phyloP scores from a whole-genome alignment of 2,113 vertebrate genomes.

The Eurystomus gularis region DNA sequence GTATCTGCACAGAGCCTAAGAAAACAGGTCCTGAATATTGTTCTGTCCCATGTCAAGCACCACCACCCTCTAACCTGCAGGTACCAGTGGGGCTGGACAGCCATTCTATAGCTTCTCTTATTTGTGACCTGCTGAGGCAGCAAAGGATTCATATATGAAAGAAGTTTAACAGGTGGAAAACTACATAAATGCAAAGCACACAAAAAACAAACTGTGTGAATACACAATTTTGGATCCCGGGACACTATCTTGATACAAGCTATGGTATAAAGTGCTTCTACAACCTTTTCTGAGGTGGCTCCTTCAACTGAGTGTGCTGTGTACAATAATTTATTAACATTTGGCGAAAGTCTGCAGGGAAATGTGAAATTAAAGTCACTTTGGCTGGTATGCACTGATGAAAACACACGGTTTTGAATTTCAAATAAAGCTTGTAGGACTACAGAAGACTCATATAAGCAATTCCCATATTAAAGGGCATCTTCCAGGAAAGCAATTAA shows the following conservation, averaged over 20 bases:
- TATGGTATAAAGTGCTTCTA: not conserved
- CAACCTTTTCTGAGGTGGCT: not conserved
- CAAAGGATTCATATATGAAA: not conserved
- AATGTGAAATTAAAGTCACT: conserved; percentile 5
- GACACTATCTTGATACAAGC: not conserved
- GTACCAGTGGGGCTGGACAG: not conserved
- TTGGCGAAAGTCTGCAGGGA: conserved; percentile 8
- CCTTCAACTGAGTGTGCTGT: not conserved
- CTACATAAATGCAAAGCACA: not conserved
- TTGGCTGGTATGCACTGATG: not conserved
- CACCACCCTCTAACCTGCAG: not conserved
- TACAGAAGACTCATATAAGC: not conserved
- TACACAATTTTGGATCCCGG: not conserved
- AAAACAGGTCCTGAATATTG: not conserved
- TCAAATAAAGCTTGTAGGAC: conserved; percentile 19
- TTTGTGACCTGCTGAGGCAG: not conserved
- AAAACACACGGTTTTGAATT: conserved; percentile 15
- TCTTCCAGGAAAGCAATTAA: conserved; percentile 47
- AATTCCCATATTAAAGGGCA: not conserved
- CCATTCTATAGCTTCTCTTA: not conserved
- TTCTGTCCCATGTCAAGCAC: not conserved
- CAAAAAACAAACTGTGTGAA: not conserved
- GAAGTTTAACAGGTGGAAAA: not conserved
- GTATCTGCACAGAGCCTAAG: not conserved
- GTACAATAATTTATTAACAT: not conserved